Percentiles rank a stretch among this genome's conserved stretches.
Evolutionary conservation across 2,888 invertebrate species (phyloP).

Genomic region (Cantharis lateralis): DNA sequence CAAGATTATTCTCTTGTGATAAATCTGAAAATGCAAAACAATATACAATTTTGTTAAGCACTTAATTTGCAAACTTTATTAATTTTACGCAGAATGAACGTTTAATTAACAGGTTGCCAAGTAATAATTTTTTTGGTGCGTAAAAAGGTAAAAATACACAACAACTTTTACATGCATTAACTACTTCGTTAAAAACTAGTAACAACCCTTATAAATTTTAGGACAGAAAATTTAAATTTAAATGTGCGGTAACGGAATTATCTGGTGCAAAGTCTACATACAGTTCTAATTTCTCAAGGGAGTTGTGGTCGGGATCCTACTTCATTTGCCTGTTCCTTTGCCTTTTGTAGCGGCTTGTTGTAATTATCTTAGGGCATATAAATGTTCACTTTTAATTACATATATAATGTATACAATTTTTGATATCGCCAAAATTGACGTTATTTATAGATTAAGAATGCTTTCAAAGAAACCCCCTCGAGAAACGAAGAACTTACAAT

Average conservation of each 20-base stretch:
- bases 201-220: constrained; percentile 27
- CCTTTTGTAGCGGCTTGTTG: constrained; percentile 29
- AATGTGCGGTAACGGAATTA: constrained; percentile 30
- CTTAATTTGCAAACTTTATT: neutral
- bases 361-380: constrained; percentile 24
- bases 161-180: constrained; percentile 4
- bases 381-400: constrained; percentile 29
- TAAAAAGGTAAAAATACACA: neutral
- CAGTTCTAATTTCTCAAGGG: constrained; percentile 31
- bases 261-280: constrained; percentile 30
- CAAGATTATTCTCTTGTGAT: neutral
- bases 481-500: neutral
- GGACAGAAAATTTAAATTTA: constrained; percentile 31
- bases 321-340: constrained; percentile 31
- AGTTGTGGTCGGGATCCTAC: constrained; percentile 28
- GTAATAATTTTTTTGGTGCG: neutral
- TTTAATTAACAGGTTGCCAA: neutral
- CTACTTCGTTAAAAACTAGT: constrained; percentile 29
- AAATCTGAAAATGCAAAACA: neutral
- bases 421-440: neutral
- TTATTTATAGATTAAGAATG: neutral
- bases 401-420: neutral
- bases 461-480: neutral
- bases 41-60: neutral
- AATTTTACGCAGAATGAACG: neutral